These are phyloP conservation scores for Machimus rusticus DNA, from an alignment of 2,888 invertebrate species.

Conservation along the genomic window DNA sequence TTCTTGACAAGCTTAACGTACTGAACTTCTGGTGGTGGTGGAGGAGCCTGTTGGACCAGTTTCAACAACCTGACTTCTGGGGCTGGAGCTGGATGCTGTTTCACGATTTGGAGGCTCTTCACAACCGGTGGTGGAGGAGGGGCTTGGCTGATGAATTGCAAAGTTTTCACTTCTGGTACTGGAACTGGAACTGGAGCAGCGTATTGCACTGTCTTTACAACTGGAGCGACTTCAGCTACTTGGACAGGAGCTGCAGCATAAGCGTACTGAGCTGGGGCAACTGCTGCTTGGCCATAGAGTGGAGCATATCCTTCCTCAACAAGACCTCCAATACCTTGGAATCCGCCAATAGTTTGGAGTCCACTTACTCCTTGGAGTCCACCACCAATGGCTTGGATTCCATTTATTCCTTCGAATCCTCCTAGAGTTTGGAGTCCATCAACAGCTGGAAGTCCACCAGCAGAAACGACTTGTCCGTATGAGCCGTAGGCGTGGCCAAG, in stretches of 20 bases:
- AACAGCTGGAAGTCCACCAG: not conserved
- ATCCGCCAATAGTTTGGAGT: not conserved
- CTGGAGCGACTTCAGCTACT: not conserved
- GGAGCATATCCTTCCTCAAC: not conserved
- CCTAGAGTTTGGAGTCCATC: not conserved
- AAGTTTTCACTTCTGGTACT: constrained; percentile 16
- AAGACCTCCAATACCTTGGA: not conserved
- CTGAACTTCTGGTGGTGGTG: constrained; percentile 37
- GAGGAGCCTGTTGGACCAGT: constrained; percentile 31
- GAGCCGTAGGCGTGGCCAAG: not conserved
- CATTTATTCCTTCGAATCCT: not conserved
- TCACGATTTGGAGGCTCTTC: not conserved
- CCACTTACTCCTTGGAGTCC: not conserved
- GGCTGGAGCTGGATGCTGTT: constrained; percentile 6
- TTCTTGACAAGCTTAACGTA: constrained; percentile 11
- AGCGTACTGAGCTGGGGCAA: not conserved
- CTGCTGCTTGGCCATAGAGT: not conserved
- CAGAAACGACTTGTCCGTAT: not conserved
- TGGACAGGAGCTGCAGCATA: not conserved
- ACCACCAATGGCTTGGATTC: not conserved
- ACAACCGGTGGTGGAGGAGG: constrained; percentile 3
- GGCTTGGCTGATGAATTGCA: not conserved
- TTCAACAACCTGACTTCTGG: constrained; percentile 22
- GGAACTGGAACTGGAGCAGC: not conserved
- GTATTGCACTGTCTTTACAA: not conserved